A percentile compares a stretch with the other conserved stretches of the same genome.
Conservation (phyloP, 2,888 invertebrate genomes). For the Antitype chi region DNA sequence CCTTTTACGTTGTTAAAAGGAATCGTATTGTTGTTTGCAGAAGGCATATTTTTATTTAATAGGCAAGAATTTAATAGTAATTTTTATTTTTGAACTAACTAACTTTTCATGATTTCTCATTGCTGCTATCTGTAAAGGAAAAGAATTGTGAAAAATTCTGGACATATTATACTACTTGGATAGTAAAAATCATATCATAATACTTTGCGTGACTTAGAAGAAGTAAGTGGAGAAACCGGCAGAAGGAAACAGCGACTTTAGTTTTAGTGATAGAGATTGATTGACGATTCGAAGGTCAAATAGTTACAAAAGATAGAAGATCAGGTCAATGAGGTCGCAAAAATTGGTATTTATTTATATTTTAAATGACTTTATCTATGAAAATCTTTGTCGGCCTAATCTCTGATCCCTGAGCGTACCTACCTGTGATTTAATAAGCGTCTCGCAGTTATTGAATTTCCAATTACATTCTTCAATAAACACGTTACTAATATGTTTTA, state of each 20-base stretch:
- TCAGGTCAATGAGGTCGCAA: conserved; percentile 9
- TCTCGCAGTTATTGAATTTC: not conserved
- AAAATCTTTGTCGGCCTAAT: not conserved
- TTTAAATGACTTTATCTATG: not conserved
- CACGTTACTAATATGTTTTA: not conserved
- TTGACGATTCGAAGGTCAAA: not conserved
- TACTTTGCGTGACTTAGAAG: too few relatives aligned
- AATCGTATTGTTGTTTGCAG: not conserved
- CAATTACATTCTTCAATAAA: not conserved
- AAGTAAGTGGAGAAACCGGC: too few relatives aligned
- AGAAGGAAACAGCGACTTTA: too few relatives aligned
- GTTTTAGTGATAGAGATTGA: too few relatives aligned
- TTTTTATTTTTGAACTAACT: not conserved
- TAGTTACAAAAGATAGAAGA: conserved; percentile 6
- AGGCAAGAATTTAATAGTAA: not conserved
- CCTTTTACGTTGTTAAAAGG: not conserved
- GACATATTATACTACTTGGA: not conserved
- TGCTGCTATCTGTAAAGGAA: not conserved
- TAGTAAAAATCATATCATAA: too few relatives aligned
- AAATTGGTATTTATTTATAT: not conserved
- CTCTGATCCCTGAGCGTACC: not conserved
- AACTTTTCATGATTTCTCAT: not conserved
- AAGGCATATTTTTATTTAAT: not conserved
- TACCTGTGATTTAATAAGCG: not conserved
- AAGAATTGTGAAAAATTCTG: not conserved